Evolutionary conservation across 64 coral and sea anemone genomes (phyloP), one percentile per base, ranked within the genome.

Genomic region (Actinia equina): DNA sequence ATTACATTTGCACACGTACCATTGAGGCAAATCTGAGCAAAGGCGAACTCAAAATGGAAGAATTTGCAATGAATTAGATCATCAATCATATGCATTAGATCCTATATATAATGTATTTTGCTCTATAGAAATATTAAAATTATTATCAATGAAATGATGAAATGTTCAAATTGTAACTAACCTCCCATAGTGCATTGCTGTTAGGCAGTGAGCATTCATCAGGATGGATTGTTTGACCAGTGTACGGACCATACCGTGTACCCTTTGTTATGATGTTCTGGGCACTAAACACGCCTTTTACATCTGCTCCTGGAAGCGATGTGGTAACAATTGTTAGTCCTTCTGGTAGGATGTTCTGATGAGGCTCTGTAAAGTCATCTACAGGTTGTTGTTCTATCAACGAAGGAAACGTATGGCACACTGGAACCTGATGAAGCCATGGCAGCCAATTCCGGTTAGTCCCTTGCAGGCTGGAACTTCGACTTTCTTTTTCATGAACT

Each of bases 171-270:
- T 57, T 57, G 55, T 57, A 57, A 57, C 55, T 57, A 14, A 98
- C 96, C 93, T 98, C 96, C 96, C 96, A 98, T 13, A 87, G 82
- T 41, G 91, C 86, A 79, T 91, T 86, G n/a, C 82, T 92, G 26
- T 98, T 90, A 18, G 61, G 59, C 44, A 85, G 43, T 11, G 85
- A 19, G 18, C 87, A 80, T 43, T 98, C 88, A 25, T 81, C 20
- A 30, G 93, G 93, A 79, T 55, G 8, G 57, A 95, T 58, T 43
- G 83, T 92, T 61, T 79, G 84, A 20, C 96, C 96, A 2, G 90
- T 95, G 77, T 90, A 98, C 16, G 96, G 96, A 13, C 96, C 96
- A 86, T 90, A 98, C 27, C 96, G 93, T 17, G 96, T 98, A n/a
- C 96, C 96, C 90, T 98, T 98, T 16, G 90, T 44, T 43, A 98